Conservation (phyloP, 2,888 invertebrate species). For the Dryobota labecula region DNA sequence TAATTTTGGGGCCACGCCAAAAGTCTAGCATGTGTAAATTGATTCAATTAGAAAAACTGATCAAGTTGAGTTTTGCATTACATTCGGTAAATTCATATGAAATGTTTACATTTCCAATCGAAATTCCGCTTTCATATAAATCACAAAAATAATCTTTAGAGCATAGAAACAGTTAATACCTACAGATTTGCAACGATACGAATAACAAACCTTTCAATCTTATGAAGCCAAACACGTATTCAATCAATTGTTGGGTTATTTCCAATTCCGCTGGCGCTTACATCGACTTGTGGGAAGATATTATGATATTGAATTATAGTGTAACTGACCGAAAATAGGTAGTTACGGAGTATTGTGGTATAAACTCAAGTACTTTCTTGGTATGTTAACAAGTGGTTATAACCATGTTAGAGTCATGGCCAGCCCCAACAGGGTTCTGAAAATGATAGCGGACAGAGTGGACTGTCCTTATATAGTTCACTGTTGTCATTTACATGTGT, state of each 20-base stretch:
- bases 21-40: no score
- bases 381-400: slow-evolving; percentile 12
- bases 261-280: slow-evolving; percentile 38
- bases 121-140: background rate
- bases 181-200: slow-evolving; percentile 24
- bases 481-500: no score
- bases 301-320: slow-evolving; percentile 24
- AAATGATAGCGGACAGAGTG: no score
- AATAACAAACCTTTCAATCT: slow-evolving; percentile 52
- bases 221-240: slow-evolving; percentile 57
- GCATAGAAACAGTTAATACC: slow-evolving; percentile 26
- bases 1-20: no score
- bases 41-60: no score
- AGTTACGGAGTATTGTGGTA: background rate
- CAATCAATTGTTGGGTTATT: slow-evolving; percentile 62
- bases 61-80: no score
- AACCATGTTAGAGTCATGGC: background rate
- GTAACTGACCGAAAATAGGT: slow-evolving; percentile 35
- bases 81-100: background rate
- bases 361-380: background rate
- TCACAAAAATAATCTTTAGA: background rate
- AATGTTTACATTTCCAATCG: slow-evolving; percentile 17
- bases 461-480: no score
- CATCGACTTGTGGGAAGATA: slow-evolving; percentile 6
- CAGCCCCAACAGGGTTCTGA: no score